Evolutionary conservation across 2,888 invertebrate species (phyloP), one percentile per base, ranked within the genome.

Genomic region (Volucella inanis): DNA sequence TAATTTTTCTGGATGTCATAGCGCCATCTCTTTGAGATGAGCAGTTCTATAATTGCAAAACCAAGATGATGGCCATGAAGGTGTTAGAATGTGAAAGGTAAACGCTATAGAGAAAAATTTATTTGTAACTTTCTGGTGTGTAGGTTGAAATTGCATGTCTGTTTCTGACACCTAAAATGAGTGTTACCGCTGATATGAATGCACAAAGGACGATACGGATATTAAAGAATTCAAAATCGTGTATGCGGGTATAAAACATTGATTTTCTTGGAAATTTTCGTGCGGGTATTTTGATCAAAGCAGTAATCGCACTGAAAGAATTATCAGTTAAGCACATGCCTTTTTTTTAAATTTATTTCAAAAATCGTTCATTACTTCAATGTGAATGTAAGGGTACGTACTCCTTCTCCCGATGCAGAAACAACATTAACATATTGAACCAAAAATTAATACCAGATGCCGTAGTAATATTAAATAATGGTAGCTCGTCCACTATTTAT

Each of bases 1-100:
- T 62, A 62, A 62, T 71, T 64, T 78, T 55, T 15, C 14, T 50
- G n/a, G n/a, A 49, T 64, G 70, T 78, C 71, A 59, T 55, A 55
- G 9, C 45, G 14, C 41, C 22, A 15, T 43, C 38, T 38, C 18
- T 71, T 52, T 76, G 50, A 76, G 22, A 45, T 54, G 39, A 59
- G 39, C 14, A 18, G 11, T 59, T 65, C 1, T 31, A 3, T 31
- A 31, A 31, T 0, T 6, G 31, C 31, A 31, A 31, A 31, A 6
- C 31, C 31, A 31, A 31, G 31, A 31, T 31, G 31, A 31, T 31
- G 31, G 31, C 47, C 3, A 59, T 47, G 18, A n/a, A n/a, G 64
- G 41, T 49, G 49, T 54, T 43, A 41, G 61, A 41, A 49, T 47
- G 52, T 18, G 31, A 52, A n/a, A 9, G 61, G 15, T 11, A 12